Evolutionary conservation across 2,797 vertebrate species (phyloP), one percentile per base, ranked within the genome.

Genomic region (Gallinago nigripennis): DNA sequence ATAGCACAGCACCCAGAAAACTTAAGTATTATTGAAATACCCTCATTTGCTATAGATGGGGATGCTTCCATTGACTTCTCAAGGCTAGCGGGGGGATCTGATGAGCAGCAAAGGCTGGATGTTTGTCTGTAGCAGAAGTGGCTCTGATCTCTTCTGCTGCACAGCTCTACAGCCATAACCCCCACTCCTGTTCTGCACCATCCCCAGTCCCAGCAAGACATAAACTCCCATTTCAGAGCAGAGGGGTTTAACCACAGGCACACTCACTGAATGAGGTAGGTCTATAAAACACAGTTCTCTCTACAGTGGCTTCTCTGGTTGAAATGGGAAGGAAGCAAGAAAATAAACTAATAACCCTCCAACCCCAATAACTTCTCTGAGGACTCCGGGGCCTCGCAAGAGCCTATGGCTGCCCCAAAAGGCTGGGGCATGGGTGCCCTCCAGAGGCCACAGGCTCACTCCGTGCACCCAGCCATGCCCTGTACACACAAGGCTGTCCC

Each of bases 401-500:
- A 64, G 6, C 9, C 30, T 13, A 25, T 16, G 75, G 61, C 33
- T 56, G 69, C 46, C 61, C 75, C 2, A 0, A 30, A 72, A 86
- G 64, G 56, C 83, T 92, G 88, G 41, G 75, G 35, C 66, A 83
- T 88, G 96, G 83, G 94, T 97, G 98, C 97, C 98, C 98, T 97
- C 98, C 97, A 96, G 96, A 94, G 98, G 97, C 82, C 41, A 76
- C 35, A 82, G 0, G 0, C 14, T 75, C 66, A 7, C n/a, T 94
- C 77, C 30, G 48, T 76, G 71, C 69, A 58, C 68, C 75, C 71
- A 82, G 61, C 56, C 30, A 75, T 45, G 41, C 5, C 21, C 57
- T 0, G 0, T 0, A 6, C 48, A 91, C 28, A 8, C 61, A 43
- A 8, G 15, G 63, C 39, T 71, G 39, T 27, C 18, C 9, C 88